A percentile compares a stretch with the other conserved stretches of the same genome.
Conservation (phyloP, 1,140 invertebrate species). For the Drosophila ananassae region DNA sequence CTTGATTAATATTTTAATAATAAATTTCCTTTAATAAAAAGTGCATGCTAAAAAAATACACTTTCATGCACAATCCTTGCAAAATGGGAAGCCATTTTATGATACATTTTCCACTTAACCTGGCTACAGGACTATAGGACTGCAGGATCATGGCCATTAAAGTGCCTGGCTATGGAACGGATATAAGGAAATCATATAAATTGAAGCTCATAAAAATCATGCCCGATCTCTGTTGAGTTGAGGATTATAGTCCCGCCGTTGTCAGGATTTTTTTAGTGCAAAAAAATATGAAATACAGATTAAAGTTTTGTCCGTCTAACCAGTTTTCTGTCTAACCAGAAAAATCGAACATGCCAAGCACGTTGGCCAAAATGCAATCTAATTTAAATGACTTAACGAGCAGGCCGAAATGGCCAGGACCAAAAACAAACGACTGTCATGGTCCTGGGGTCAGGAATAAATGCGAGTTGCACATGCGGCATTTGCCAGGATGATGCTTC, state of each 20-base stretch:
- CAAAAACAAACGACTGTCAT: slow-evolving; percentile 27
- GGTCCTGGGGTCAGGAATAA: slow-evolving; percentile 26
- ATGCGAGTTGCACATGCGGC: slow-evolving; percentile 46
- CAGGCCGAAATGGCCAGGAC: slow-evolving; percentile 18
- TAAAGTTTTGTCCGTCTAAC: neutral
- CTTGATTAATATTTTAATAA: slow-evolving; percentile 61
- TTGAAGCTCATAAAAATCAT: slow-evolving; percentile 80
- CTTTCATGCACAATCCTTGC: neutral
- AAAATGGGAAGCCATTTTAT: slow-evolving; percentile 58
- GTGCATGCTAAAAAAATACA: neutral
- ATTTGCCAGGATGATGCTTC: slow-evolving; percentile 18
- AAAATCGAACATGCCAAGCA: slow-evolving; percentile 48
- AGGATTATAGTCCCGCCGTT: slow-evolving; percentile 27
- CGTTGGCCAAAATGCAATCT: slow-evolving; percentile 52
- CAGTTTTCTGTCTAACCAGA: neutral
- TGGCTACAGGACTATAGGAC: slow-evolving; percentile 1
- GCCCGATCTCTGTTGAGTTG: slow-evolving; percentile 38
- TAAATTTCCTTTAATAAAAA: slow-evolving; percentile 38
- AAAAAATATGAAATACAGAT: neutral
- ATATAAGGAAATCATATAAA: slow-evolving; percentile 77
- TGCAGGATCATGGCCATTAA: slow-evolving; percentile 29
- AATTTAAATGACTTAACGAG: slow-evolving; percentile 50
- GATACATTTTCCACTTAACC: slow-evolving; percentile 53
- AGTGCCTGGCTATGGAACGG: slow-evolving; percentile 47
- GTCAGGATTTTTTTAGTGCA: slow-evolving; percentile 10